Conservation (phyloP, 2,797 vertebrate genomes). For the Argyrosomus regius region DNA sequence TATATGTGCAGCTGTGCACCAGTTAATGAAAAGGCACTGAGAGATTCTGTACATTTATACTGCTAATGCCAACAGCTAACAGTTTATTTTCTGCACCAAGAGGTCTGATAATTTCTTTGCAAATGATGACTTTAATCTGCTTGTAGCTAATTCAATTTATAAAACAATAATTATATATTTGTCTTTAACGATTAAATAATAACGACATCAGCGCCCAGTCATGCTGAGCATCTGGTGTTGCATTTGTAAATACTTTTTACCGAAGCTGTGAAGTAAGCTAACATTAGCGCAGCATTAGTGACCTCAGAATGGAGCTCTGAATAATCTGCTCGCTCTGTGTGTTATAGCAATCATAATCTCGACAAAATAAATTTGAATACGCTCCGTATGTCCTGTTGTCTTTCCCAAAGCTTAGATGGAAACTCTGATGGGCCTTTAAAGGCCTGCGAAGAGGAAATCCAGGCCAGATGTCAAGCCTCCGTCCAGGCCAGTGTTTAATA, state of each 20-base stretch:
- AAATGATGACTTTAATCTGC: background rate
- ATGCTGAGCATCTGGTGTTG: background rate
- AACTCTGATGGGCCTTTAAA: background rate
- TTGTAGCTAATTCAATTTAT: slow-evolving; percentile 1
- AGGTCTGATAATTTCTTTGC: background rate
- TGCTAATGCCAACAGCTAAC: background rate
- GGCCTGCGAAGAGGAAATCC: background rate
- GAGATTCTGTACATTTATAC: slow-evolving; percentile 7
- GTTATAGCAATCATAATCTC: background rate
- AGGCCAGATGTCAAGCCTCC: background rate
- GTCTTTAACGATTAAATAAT: background rate
- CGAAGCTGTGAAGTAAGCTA: background rate
- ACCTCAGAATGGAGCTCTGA: background rate
- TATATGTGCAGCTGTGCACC: background rate
- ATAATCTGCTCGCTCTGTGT: too few species aligned
- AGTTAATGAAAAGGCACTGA: slow-evolving; percentile 50
- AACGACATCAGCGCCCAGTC: background rate
- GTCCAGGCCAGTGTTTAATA: background rate
- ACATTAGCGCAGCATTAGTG: slow-evolving; percentile 3
- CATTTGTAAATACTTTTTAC: background rate
- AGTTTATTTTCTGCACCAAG: background rate
- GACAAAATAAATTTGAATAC: too few species aligned
- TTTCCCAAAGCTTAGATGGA: background rate
- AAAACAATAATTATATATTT: background rate
- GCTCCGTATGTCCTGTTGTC: background rate